phyloP scores from a whole-genome alignment of 2,113 vertebrate species.

The Rissa tridactyla region DNA sequence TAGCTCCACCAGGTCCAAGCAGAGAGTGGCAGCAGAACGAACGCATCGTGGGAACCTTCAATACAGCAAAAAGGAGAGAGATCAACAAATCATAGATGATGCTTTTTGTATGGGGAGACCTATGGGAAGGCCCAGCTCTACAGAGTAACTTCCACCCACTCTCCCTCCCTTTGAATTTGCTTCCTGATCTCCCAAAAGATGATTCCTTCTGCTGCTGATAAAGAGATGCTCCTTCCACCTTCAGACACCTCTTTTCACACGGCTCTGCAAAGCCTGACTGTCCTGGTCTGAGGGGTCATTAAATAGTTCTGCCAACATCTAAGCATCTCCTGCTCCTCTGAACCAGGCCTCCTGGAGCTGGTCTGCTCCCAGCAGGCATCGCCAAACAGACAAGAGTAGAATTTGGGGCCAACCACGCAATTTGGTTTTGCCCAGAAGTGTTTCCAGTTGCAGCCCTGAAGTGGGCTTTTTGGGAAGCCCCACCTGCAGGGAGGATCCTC shows the following conservation, averaged over 20 bases:
- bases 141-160: not conserved
- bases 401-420: not conserved
- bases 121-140: not conserved
- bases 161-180: not conserved
- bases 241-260: not conserved
- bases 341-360: not conserved
- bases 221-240: not conserved
- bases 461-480: not conserved
- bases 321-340: not conserved
- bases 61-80: not conserved
- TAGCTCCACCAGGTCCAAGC: not conserved
- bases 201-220: not conserved
- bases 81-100: not conserved
- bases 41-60: not conserved
- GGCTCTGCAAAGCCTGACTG: not conserved
- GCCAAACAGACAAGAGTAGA: not conserved
- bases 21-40: not conserved
- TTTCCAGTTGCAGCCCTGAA: not conserved
- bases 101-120: not conserved
- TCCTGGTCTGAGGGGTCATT: not conserved
- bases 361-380: not conserved
- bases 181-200: not conserved
- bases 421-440: not conserved
- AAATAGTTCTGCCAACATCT: not conserved
- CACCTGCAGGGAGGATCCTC: not conserved